Evolutionary conservation across 2,113 vertebrate genomes (phyloP), one percentile per base, ranked within the genome.

Genomic region (Perca schrenkii): DNA sequence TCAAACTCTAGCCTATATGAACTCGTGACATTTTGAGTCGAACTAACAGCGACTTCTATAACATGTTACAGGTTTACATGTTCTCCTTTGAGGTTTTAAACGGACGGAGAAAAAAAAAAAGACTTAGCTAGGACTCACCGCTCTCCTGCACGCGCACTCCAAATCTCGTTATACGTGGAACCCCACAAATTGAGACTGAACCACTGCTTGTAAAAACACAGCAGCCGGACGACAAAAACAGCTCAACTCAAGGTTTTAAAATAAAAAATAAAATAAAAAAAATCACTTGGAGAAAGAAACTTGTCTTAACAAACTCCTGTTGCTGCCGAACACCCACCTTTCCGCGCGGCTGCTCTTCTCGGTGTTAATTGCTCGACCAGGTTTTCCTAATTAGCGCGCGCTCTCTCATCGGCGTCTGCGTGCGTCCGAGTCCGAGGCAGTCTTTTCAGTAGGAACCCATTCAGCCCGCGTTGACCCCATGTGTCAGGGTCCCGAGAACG

Each of bases 341-440:
- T 87, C 36, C 77, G 79, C 40, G 71, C 87, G 50, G 57, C 82
- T 71, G 64, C 68, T 66, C 73, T 78, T 79, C 80, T 77, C 40
- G 64, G 66, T 71, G 89, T 82, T 89, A 91, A 91, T 92, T 93
- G 91, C 88, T 89, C 77, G 43, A 90, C 88, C 91, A 93, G 90
- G 72, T 92, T 94, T 89, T 91, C 90, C 79, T 92, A 93, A 93
- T 92, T 89, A 93, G 57, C 62, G 83, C 80, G 69, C 75, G 73
- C 80, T 80, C 87, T 80, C 87, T 89, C 88, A 74, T 75, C 40
- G 56, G 71, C 73, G 82, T 91, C 75, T 72, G 66, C 56, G 78
- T 74, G 78, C 77, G 79, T 91, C 79, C 54, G 75, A 43, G 87
- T 85, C 86, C 65, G 57, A 58, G 79, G 34, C 86, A 60, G 57